Conservation (phyloP, 1,140 invertebrate genomes). For the Tenebrio molitor region DNA sequence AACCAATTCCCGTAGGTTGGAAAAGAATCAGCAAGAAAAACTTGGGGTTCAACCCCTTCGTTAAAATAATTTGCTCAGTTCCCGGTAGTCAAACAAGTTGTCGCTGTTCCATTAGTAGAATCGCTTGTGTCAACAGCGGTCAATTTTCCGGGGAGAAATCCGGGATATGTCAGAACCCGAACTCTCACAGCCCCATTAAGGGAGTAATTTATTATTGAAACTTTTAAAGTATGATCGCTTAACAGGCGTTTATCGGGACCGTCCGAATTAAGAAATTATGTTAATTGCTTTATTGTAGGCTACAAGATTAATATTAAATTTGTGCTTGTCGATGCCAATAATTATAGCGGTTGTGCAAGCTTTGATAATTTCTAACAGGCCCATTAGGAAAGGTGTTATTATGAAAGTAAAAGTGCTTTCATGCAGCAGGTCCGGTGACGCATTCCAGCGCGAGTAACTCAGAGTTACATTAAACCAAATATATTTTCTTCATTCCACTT, state of each 20-base stretch:
- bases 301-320: neutral
- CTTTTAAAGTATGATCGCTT: neutral
- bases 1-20: neutral
- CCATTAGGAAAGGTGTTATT: constrained; percentile 31
- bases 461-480: neutral
- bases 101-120: constrained; percentile 34
- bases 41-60: constrained; percentile 9
- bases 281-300: neutral
- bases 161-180: constrained; percentile 22
- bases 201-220: constrained; percentile 29
- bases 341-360: constrained; percentile 8
- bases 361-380: constrained; percentile 17
- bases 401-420: constrained; percentile 36
- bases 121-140: constrained; percentile 39
- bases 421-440: constrained; percentile 17
- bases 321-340: constrained; percentile 19
- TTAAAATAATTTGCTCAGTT: constrained; percentile 36
- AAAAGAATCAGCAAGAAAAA: constrained; percentile 17
- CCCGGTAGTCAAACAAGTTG: constrained; percentile 32
- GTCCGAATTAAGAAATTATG: constrained; percentile 10
- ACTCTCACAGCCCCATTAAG: constrained; percentile 10
- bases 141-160: constrained; percentile 33
- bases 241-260: no score
- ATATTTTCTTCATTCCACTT: constrained; percentile 7
- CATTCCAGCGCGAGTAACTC: constrained; percentile 16